phyloP scores from a whole-genome alignment of 1,140 invertebrate genomes.

The Saccostrea glomerata region DNA sequence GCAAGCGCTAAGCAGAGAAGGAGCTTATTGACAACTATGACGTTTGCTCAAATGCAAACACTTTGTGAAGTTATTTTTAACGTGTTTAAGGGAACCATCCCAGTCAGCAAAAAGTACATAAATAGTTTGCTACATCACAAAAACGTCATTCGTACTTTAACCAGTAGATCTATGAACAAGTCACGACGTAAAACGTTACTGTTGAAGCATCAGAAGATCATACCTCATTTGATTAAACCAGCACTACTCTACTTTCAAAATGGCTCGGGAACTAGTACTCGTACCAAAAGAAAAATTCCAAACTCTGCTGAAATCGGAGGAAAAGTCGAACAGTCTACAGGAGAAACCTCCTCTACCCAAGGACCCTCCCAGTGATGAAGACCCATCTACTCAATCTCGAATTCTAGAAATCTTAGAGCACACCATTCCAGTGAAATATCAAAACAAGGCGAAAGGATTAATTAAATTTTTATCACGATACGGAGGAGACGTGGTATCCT shows the following conservation, averaged over 20 bases:
- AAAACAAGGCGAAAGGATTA: not conserved
- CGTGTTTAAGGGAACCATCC: not conserved
- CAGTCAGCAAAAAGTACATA: no score
- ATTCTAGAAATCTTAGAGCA: not conserved
- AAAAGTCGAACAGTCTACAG: conserved; percentile 4
- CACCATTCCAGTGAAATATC: conserved; percentile 13
- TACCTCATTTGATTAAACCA: conserved; percentile 46
- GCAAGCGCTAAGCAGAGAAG: conserved; percentile 28
- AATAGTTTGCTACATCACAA: no score
- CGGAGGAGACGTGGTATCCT: not conserved
- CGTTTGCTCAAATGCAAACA: conserved; percentile 38
- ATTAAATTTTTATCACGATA: conserved; percentile 2
- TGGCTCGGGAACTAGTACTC: conserved; percentile 48
- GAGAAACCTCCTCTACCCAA: not conserved
- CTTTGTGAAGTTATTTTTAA: conserved; percentile 47
- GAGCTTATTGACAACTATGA: conserved; percentile 12
- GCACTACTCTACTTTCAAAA: conserved; percentile 18
- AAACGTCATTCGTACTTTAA: no score
- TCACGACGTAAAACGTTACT: not conserved
- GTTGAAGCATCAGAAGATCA: not conserved
- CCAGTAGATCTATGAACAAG: no score
- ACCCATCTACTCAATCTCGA: not conserved
- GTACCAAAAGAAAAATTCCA: conserved; percentile 52
- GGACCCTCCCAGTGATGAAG: not conserved
- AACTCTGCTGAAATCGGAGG: conserved; percentile 20